Conservation (phyloP, 2,113 vertebrate species). For the Pollachius pollachius region DNA sequence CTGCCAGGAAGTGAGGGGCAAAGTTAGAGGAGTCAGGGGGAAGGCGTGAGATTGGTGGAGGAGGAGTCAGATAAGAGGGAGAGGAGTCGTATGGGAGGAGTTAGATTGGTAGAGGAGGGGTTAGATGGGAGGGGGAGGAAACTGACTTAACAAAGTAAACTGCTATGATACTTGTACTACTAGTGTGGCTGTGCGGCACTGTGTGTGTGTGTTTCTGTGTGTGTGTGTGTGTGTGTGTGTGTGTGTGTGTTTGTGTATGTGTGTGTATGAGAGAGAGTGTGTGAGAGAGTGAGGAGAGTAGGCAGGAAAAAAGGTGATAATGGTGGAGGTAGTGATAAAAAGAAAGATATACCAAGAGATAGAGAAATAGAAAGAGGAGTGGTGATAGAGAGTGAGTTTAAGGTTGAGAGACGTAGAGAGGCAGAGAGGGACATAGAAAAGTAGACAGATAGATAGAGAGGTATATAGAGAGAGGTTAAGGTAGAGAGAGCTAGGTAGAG, state of each 20-base stretch:
- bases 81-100: constrained; percentile 33
- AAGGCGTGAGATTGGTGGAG: background rate
- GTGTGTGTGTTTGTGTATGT: background rate
- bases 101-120: constrained; percentile 37
- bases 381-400: background rate
- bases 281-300: background rate
- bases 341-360: constrained; percentile 2
- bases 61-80: constrained; percentile 37
- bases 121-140: constrained; percentile 39
- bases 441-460: background rate
- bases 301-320: background rate
- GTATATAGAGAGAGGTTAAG: background rate
- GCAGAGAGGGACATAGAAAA: background rate
- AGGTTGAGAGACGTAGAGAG: background rate
- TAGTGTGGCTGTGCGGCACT: background rate
- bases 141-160: background rate
- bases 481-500: constrained; percentile 24
- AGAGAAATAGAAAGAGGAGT: constrained; percentile 12
- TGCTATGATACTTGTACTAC: too few species aligned
- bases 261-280: background rate
- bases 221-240: background rate
- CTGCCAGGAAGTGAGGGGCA: constrained; percentile 73
- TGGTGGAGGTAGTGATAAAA: background rate
- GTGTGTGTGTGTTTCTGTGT: background rate
- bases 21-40: constrained; percentile 19